phyloP scores from a whole-genome alignment of 1,140 invertebrate genomes.

The Sycophila sp. region DNA sequence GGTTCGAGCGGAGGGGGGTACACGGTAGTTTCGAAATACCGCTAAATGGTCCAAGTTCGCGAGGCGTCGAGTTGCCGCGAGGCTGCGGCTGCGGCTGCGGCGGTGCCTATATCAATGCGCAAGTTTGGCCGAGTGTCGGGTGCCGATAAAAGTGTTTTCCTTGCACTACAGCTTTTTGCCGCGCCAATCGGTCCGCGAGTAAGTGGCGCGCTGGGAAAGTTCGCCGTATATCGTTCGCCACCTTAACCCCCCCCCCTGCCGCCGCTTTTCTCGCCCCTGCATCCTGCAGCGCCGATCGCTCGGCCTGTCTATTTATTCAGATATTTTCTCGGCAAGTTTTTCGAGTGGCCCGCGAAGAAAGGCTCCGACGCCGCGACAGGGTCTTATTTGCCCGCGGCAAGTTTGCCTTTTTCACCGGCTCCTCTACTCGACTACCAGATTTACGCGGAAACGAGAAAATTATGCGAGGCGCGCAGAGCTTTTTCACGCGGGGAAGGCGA shows the following conservation, averaged over 20 bases:
- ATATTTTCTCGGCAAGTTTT: not conserved
- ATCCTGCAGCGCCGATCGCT: constrained; percentile 38
- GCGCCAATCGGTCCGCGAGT: not conserved
- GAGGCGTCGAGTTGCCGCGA: constrained; percentile 16
- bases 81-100: constrained; percentile 36
- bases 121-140: constrained; percentile 45
- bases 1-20: constrained; percentile 29
- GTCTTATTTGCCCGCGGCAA: not conserved
- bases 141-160: constrained; percentile 63
- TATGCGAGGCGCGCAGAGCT: not conserved
- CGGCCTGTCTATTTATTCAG: constrained; percentile 30
- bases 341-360: no score
- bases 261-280: constrained; percentile 33
- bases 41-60: constrained; percentile 57
- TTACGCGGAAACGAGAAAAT: not conserved
- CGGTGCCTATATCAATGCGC: not conserved
- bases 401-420: constrained; percentile 1
- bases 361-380: no score
- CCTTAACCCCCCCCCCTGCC: not conserved
- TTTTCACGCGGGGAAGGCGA: not conserved
- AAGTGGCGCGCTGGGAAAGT: constrained; percentile 30
- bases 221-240: constrained; percentile 11
- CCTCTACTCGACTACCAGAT: not conserved
- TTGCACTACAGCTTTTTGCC: constrained; percentile 44
- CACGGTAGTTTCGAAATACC: no score